Evolutionary conservation across 2,888 invertebrate species (phyloP), one percentile per base, ranked within the genome.

Genomic region (Plutella xylostella): DNA sequence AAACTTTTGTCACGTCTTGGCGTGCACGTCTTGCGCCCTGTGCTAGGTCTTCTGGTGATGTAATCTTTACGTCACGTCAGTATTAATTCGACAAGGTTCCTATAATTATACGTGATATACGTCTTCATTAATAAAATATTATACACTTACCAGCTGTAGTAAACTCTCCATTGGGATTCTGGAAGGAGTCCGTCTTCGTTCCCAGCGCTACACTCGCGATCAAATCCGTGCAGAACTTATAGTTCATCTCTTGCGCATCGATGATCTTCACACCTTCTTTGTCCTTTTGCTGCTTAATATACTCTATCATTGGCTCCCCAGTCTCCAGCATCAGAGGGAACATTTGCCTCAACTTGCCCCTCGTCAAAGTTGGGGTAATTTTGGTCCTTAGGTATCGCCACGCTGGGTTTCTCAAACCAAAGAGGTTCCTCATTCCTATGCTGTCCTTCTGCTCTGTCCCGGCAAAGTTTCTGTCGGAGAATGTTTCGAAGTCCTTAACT

Each of bases 361-460:
- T 41, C 3, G 52, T 51, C 1, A 57, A 44, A 0, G 55, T 56
- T 2, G 60, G 56, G 2, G 48, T 48, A 3, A 58, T 56, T 42
- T 53, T 58, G 15, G 40, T 52, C 20, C 60, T 56, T 34, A 60
- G 38, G 39, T 57, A 57, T 19, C 45, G 54, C 60, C 60, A 60
- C 2, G 53, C 52, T 0, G 60, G 60, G 20, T 57, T 55, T 38
- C 51, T 53, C 15, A 60, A 5, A 3, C 56, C 60, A 31, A 60
- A 60, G 1, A 60, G 31, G 42, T 60, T 60, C 19, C 45, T 50
- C 58, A 60, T 58, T 9, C 58, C 60, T 11, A 55, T 53, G 31
- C 57, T 60, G 22, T 60, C 60, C 22, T 54, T 56, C 22, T 60
- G 53, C 31, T 48, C 48, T 7, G 51, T 37, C 5, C 60, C 57